These are phyloP conservation scores for Sebastes kiyomatsui DNA, from an alignment of 2,797 vertebrate species.

Conservation along the genomic window DNA sequence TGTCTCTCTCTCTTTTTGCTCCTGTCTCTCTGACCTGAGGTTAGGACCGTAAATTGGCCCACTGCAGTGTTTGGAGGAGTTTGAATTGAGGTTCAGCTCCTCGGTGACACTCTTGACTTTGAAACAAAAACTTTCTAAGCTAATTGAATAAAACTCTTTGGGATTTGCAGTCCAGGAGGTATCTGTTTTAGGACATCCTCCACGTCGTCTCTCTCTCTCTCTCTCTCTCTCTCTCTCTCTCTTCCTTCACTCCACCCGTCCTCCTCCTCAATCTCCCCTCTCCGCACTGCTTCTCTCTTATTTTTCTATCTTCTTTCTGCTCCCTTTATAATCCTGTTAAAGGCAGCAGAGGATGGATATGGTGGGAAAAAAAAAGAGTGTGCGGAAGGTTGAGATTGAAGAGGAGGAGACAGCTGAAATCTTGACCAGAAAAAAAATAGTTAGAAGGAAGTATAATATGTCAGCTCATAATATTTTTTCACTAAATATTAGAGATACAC, in stretches of 20 bases:
- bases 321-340: slow-evolving; percentile 35
- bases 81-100: slow-evolving; percentile 55
- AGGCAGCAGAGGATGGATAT: neutral
- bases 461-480: neutral
- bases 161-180: slow-evolving; percentile 38
- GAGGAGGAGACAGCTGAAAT: neutral
- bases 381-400: neutral
- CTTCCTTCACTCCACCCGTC: neutral
- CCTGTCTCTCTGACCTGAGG: slow-evolving; percentile 60
- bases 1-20: slow-evolving; percentile 10
- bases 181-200: slow-evolving; percentile 34
- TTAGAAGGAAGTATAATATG: neutral
- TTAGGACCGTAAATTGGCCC: slow-evolving; percentile 72
- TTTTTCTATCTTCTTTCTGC: slow-evolving; percentile 35
- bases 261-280: slow-evolving; percentile 16
- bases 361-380: neutral
- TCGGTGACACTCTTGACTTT: slow-evolving; percentile 70
- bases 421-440: neutral
- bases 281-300: neutral
- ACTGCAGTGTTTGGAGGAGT: slow-evolving; percentile 52
- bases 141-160: slow-evolving; percentile 64
- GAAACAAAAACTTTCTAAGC: slow-evolving; percentile 71
- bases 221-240: neutral
- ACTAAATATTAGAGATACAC: neutral
- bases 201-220: slow-evolving; percentile 8